These are phyloP conservation scores for Mallotus villosus DNA, from an alignment of 2,797 vertebrate genomes.

Conservation along the genomic window DNA sequence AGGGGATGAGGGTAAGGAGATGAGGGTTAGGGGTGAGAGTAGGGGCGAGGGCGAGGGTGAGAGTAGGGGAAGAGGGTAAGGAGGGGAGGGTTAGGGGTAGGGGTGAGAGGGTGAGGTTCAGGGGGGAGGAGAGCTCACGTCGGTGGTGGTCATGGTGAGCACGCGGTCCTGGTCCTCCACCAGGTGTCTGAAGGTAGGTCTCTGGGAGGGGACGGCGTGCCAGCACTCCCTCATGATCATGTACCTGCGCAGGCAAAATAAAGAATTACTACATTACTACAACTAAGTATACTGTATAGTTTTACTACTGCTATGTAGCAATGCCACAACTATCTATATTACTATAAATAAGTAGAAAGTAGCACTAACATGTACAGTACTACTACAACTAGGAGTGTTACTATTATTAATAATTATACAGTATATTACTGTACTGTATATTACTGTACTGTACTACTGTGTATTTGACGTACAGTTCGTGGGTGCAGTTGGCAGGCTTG, in stretches of 20 bases:
- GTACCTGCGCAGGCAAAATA: conserved; percentile 78
- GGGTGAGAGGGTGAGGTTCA: background rate
- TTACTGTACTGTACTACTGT: background rate
- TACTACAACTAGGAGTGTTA: too few species aligned
- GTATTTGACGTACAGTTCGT: conserved; percentile 85
- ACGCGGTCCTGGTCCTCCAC: conserved; percentile 96
- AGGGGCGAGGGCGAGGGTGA: conserved; percentile 21
- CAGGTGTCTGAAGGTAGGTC: conserved; percentile 97
- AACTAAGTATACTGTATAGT: too few species aligned
- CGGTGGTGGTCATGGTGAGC: conserved; percentile 91
- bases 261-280: background rate
- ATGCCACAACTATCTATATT: too few species aligned
- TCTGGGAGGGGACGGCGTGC: conserved; percentile 92
- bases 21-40: too few species aligned
- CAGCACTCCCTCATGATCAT: conserved; percentile 99
- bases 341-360: too few species aligned
- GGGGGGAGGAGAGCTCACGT: conserved; percentile 71
- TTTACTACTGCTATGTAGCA: too few species aligned
- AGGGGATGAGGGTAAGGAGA: background rate
- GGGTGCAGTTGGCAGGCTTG: conserved; percentile 96
- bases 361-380: too few species aligned
- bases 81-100: background rate
- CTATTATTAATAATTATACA: too few species aligned
- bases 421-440: too few species aligned
- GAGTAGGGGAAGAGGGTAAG: background rate